Conservation (phyloP, 1,140 invertebrate species). For the Sycobia sp. region DNA sequence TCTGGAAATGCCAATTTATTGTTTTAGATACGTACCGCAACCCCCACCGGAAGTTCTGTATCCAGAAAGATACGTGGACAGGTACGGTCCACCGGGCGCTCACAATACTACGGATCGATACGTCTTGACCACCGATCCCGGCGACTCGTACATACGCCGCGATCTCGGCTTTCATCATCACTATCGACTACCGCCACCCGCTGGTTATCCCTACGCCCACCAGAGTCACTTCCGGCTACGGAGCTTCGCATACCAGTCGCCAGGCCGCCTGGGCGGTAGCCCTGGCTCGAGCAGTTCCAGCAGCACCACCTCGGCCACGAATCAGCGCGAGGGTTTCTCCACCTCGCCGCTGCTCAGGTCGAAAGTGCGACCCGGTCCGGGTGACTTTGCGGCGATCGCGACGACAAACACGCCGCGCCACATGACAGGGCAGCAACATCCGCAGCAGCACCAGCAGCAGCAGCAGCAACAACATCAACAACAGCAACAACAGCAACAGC, state of each 20-base stretch:
- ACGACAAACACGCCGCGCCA: constrained; percentile 19
- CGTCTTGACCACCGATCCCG: constrained; percentile 57
- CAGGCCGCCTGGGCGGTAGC: constrained; percentile 55
- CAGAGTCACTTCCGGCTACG: constrained; percentile 53
- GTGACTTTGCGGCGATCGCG: constrained; percentile 48
- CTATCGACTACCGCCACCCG: constrained; percentile 64
- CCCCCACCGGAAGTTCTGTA: constrained; percentile 64
- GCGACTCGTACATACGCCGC: constrained; percentile 67
- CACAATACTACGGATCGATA: constrained; percentile 59
- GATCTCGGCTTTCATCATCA: constrained; percentile 67
- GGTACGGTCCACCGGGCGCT: constrained; percentile 62
- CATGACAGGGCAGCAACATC: constrained; percentile 37
- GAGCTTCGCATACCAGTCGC: constrained; percentile 54
- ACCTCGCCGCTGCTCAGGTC: constrained; percentile 60
- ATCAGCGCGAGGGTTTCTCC: constrained; percentile 55
- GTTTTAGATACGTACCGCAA: constrained; percentile 63
- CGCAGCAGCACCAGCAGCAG: constrained; percentile 41
- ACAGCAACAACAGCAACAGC: constrained; percentile 34
- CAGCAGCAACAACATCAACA: constrained; percentile 38
- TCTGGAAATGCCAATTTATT: not conserved
- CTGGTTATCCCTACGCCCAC: constrained; percentile 51
- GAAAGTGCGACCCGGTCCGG: constrained; percentile 60
- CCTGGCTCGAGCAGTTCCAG: constrained; percentile 62
- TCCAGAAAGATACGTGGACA: constrained; percentile 58
- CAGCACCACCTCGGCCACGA: constrained; percentile 54